These are phyloP conservation scores for Cossypha dichroa DNA, from an alignment of 2,797 vertebrate genomes.

Conservation along the genomic window DNA sequence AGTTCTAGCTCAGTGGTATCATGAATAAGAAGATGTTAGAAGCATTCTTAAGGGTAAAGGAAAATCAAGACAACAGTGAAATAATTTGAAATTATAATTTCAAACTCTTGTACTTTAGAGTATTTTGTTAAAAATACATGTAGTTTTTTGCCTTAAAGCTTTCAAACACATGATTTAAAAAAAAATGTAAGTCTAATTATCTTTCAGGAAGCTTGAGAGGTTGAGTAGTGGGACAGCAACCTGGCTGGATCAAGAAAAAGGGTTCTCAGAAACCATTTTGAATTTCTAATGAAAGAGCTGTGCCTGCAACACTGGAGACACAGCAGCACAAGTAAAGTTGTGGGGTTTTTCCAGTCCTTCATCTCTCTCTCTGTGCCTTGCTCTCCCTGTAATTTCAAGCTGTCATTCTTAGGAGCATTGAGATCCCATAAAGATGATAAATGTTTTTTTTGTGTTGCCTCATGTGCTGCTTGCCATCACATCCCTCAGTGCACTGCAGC, in stretches of 20 bases:
- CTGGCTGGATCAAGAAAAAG: neutral
- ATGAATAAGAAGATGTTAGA: neutral
- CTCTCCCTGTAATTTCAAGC: neutral
- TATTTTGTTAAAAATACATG: neutral
- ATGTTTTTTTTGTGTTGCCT: neutral
- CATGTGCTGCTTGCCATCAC: neutral
- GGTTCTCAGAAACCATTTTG: neutral
- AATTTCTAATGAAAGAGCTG: neutral
- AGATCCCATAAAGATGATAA: neutral
- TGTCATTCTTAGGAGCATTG: neutral
- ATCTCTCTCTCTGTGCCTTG: neutral
- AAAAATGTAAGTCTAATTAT: neutral
- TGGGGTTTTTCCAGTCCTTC: neutral
- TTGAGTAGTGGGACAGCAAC: neutral
- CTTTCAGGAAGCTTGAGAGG: neutral
- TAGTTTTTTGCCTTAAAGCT: neutral
- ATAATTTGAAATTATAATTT: neutral
- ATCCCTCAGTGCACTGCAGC: neutral
- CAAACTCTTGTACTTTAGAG: neutral
- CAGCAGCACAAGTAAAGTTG: neutral
- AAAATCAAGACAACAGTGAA: neutral
- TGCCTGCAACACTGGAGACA: neutral
- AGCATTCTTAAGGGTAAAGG: neutral
- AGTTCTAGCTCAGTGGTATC: neutral
- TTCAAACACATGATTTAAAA: neutral